These are phyloP conservation scores for Stenotaenia linearis DNA, from an alignment of 2,888 invertebrate species.

Conservation along the genomic window DNA sequence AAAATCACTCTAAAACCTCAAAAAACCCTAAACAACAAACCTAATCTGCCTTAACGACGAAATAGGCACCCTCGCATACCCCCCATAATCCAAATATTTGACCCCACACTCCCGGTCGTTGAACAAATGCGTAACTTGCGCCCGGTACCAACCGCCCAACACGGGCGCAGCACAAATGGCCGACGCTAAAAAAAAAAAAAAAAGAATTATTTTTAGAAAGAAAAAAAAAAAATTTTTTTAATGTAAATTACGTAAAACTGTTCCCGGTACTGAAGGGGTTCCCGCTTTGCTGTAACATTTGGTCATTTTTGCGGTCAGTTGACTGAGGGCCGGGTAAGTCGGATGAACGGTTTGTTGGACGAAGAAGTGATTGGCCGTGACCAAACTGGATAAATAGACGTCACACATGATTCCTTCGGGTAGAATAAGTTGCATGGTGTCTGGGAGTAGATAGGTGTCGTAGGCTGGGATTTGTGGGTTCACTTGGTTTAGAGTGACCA, in stretches of 20 bases:
- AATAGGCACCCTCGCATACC: constrained; percentile 73
- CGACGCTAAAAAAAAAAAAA: constrained; percentile 55
- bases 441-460: neutral
- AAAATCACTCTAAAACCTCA: constrained; percentile 26
- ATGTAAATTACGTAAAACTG: constrained; percentile 60
- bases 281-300: constrained; percentile 67
- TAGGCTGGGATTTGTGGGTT: constrained; percentile 38
- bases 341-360: constrained; percentile 94
- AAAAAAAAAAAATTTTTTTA: neutral
- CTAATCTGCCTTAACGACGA: constrained; percentile 78
- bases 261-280: constrained; percentile 72
- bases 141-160: constrained; percentile 82
- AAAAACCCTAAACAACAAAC: too few relatives aligned
- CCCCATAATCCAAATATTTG: constrained; percentile 91
- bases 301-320: constrained; percentile 72
- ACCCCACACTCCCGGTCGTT: constrained; percentile 67
- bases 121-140: constrained; percentile 68
- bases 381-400: constrained; percentile 78
- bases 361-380: constrained; percentile 83
- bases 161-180: constrained; percentile 84
- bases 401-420: constrained; percentile 91
- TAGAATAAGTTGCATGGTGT: constrained; percentile 62
- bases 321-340: constrained; percentile 74
- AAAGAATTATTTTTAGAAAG: neutral
- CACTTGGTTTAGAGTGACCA: constrained; percentile 64